Conservation (phyloP, 30 jellyfish, hydroid and myxozoan species). For the Rhopilema esculentum region DNA sequence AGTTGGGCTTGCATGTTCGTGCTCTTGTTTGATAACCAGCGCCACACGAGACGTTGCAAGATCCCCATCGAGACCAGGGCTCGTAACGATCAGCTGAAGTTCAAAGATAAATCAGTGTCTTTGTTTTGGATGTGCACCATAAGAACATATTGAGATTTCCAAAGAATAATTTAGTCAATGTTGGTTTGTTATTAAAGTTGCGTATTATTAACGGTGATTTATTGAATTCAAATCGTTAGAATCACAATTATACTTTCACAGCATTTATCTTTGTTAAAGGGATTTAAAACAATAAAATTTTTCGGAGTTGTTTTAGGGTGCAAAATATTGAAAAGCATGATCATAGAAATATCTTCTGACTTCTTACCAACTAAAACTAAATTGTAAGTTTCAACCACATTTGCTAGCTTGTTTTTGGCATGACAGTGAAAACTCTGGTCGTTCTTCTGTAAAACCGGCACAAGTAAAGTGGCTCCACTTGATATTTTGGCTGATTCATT, state of each 20-base stretch:
- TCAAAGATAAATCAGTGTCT: background rate
- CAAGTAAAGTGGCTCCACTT: constrained; percentile 54
- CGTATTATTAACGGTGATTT: background rate
- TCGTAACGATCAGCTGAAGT: constrained; percentile 38
- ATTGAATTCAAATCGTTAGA: background rate
- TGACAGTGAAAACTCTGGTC: constrained; percentile 77
- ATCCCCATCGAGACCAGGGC: constrained; percentile 63
- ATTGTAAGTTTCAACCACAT: constrained; percentile 23
- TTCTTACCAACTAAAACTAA: constrained; percentile 27
- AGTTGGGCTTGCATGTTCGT: constrained; percentile 42
- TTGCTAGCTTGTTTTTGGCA: constrained; percentile 52
- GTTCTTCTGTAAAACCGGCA: constrained; percentile 27
- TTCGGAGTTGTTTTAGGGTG: too few relatives aligned
- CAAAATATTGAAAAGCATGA: background rate
- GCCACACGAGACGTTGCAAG: constrained; percentile 81
- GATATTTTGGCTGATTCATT: constrained; percentile 16
- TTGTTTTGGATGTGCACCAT: background rate
- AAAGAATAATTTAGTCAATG: too few relatives aligned
- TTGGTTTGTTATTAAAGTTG: too few relatives aligned
- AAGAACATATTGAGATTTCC: too few relatives aligned
- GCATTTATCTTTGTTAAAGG: too few relatives aligned
- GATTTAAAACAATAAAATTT: too few relatives aligned
- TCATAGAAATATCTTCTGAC: too few relatives aligned
- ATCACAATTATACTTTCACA: too few relatives aligned
- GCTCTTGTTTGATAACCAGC: constrained; percentile 49